Evolutionary conservation across 2,797 vertebrate genomes (phyloP), one percentile per base, ranked within the genome.

Genomic region (Melanotaenia nigrans): DNA sequence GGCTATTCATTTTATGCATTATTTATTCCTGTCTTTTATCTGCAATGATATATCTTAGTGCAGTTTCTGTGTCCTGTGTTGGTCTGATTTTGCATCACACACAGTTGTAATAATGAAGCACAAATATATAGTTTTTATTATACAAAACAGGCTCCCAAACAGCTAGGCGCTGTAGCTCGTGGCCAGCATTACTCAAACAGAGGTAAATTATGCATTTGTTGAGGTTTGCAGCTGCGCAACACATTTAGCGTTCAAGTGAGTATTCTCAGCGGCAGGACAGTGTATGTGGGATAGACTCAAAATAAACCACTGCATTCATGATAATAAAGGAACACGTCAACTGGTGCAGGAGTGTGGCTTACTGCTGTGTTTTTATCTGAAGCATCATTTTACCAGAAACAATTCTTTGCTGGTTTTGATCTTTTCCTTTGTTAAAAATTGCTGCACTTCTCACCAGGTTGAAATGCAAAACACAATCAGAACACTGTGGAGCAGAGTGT

Each of bases 161-260:
- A 69, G 65, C 78, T 71, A 51, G 59, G 60, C 36, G n/a, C 61
- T 74, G 63, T 56, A 69, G 54, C 62, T 73, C 65, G n/a, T 68
- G 62, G 66, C 13, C 33, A 79, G 66, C 10, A 18, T 68, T 36
- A 66, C 53, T 69, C 24, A 67, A 80, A 72, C 64, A 69, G 40
- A 30, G 72, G 12, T 33, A 51, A 62, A 65, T 71, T 71, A 51
- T 68, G 63, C 30, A 57, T 61, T 62, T 65, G 49, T 61, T 64
- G 20, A 53, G 65, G 36, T 68, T 75, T 71, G 55, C 63, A 59
- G 56, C 57, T 70, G 69, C 4, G 13, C 38, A 77, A 36, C 35
- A 67, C 12, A 62, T 71, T 77, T 71, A 61, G 62, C 22, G 25
- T 36, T 75, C 49, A 61, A 24, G 66, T 76, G 64, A 71, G 57